phyloP scores from a whole-genome alignment of 2,113 vertebrate species.

The Oncorhynchus clarkii region DNA sequence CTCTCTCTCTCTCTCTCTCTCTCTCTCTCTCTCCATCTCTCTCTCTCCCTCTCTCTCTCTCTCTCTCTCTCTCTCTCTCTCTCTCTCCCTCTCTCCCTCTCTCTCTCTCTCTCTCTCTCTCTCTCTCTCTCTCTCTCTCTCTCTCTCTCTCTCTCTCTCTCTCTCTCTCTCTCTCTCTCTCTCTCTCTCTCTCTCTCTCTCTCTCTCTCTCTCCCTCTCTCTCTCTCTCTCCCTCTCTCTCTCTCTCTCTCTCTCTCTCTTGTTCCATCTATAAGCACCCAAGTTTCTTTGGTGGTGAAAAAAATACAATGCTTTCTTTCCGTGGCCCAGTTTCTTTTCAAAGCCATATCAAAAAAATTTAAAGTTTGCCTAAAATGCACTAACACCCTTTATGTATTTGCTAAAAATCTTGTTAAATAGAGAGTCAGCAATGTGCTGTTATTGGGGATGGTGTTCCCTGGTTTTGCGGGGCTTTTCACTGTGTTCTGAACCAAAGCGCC shows the following conservation, averaged over 20 bases:
- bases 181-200: neutral
- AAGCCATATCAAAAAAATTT: conserved; percentile 63
- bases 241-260: conserved; percentile 30
- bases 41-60: neutral
- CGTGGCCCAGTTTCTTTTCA: conserved; percentile 67
- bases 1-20: neutral
- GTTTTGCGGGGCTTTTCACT: conserved; percentile 49
- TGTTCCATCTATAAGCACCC: conserved; percentile 57
- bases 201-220: conserved; percentile 16
- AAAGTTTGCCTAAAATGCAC: conserved; percentile 42
- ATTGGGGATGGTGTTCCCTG: conserved; percentile 27
- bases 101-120: too few species aligned
- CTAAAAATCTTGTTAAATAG: conserved; percentile 43
- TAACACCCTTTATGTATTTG: conserved; percentile 50
- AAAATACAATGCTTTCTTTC: conserved; percentile 60
- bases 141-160: conserved; percentile 17
- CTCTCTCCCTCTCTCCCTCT: neutral
- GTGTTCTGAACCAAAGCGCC: conserved; percentile 45
- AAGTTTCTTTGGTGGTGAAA: conserved; percentile 33
- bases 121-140: too few species aligned
- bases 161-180: neutral
- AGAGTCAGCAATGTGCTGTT: conserved; percentile 19
- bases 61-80: neutral
- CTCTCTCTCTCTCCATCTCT: conserved; percentile 9
- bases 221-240: conserved; percentile 9